Base-by-base conservation (phyloP, 2,797 vertebrate genomes). In the Enteromius thamalakanensis region DNA sequence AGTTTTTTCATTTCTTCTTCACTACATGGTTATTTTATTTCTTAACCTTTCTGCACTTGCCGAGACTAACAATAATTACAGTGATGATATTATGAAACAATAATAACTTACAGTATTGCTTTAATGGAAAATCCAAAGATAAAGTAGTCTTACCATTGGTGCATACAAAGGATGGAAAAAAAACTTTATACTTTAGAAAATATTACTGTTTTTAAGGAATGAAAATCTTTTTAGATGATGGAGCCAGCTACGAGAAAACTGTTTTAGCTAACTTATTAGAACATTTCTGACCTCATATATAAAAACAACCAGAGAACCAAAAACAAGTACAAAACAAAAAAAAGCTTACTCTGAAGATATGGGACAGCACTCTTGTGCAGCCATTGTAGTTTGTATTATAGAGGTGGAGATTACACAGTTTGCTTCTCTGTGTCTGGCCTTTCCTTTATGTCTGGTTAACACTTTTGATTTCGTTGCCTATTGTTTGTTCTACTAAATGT, bases 91-190 rank as follows among this genome's bases (percentile, higher is more conserved):
- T 89, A 94, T 94, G 92, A 93, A 93, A 94, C 92, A 93, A 95
- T 90, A 95, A 95, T 94, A 91, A 93, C 86, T 93, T 88, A 88
- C 87, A 95, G 95, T 95, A 97, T 98, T 98, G 98, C 98, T 99
- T 99, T 99, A 99, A 99, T 97, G 97, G 98, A 94, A 99, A 97
- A 98, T 98, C 98, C 98, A 99, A 99, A 99, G 98, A 99, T 96
- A 97, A 94, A 94, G 96, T 97, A 96, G 97, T 98, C 97, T 97
- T 97, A 96, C 97, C 96, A 95, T 96, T 94, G 95, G 95, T 96
- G 95, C 95, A 96, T 97, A 96, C 93, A 96, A 96, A 87, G 80
- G 95, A 96, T 96, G 93, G 87, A 91, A 93, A 96, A 96, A 96
- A 96, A 96, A 97, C 97, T 97, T 97, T 97, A 97, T 98, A 98